Evolutionary conservation across 2,888 invertebrate genomes (phyloP), one percentile per base, ranked within the genome.

Genomic region (Phytoseiulus persimilis): DNA sequence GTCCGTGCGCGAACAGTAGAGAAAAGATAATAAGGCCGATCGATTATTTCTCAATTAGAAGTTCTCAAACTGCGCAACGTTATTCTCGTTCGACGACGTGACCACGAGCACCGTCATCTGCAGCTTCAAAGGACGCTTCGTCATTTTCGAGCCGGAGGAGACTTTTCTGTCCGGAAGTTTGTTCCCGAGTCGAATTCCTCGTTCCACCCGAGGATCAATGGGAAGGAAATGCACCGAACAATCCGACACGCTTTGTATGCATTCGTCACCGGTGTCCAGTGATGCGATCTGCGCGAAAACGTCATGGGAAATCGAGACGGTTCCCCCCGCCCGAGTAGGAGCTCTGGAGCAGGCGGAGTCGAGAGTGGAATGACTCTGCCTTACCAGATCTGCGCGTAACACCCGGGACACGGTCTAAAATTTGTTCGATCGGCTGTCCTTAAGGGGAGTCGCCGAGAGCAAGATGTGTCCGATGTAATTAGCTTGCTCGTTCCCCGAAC

Each of bases 11-110:
- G 65, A 65, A 28, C 65, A 65, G 65, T 65, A 65, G 65, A 65
- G 65, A 65, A 65, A 65, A 65, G 65, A 65, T 65, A 65, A 65
- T 65, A 65, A 65, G 18, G 65, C 23, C 65, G 65, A 65, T 87
- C 87, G 87, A 87, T 87, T 87, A 87, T 87, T 87, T 87, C 87
- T 45, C 87, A 87, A 87, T 87, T 87, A 87, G 45, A 87, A 87
- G 39, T 28, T 65, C 65, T 65, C 65, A 65, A 65, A 65, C 28
- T 39, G 39, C 14, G 18, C 65, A 28, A 18, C 65, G 65, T 65
- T 28, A 65, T 65, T 65, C 65, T 28, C n/a, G n/a, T n/a, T 28
- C 18, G 23, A 28, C n/a, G n/a, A 65, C 23, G 14, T 65, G 65
- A 65, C 65, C 65, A 65, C 65, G 9, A 28, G 11, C 65, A 65